Conservation (phyloP, 2,888 invertebrate species). For the Lasius platythorax region DNA sequence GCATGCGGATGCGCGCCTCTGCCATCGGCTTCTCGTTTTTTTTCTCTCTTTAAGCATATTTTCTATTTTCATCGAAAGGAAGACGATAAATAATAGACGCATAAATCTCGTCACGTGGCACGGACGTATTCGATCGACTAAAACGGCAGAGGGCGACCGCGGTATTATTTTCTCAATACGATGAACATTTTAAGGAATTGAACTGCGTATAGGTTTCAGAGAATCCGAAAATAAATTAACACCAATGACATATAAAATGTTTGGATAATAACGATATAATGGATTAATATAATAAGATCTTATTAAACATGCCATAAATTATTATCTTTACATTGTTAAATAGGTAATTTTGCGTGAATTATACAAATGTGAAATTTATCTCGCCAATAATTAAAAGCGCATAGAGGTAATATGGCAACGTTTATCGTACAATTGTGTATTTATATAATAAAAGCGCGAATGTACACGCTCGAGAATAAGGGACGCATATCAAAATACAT, state of each 20-base stretch:
- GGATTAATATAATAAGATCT: background rate
- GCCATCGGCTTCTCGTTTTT: slow-evolving; percentile 35
- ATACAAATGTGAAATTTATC: slow-evolving; percentile 24
- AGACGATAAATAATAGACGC: slow-evolving; percentile 77
- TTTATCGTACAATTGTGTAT: background rate
- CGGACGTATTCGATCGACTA: slow-evolving; percentile 78
- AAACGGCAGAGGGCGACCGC: slow-evolving; percentile 68
- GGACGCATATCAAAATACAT: slow-evolving; percentile 47
- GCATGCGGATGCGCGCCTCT: slow-evolving; percentile 50
- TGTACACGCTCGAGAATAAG: background rate
- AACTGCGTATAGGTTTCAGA: slow-evolving; percentile 50
- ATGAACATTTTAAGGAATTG: slow-evolving; percentile 60
- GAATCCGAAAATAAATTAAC: background rate
- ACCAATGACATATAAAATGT: background rate
- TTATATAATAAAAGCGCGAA: background rate
- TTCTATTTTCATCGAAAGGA: slow-evolving; percentile 76
- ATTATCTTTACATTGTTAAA: background rate
- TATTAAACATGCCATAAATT: slow-evolving; percentile 4
- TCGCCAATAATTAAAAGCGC: slow-evolving; percentile 19
- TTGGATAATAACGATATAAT: background rate
- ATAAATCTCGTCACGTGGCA: slow-evolving; percentile 78
- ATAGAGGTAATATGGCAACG: background rate
- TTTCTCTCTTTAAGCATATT: slow-evolving; percentile 72
- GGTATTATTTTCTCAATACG: slow-evolving; percentile 70
- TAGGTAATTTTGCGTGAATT: background rate